Percentiles rank a stretch among this genome's conserved stretches.
Conservation (phyloP, 1,140 invertebrate genomes). For the Leptonema lineaticorne region DNA sequence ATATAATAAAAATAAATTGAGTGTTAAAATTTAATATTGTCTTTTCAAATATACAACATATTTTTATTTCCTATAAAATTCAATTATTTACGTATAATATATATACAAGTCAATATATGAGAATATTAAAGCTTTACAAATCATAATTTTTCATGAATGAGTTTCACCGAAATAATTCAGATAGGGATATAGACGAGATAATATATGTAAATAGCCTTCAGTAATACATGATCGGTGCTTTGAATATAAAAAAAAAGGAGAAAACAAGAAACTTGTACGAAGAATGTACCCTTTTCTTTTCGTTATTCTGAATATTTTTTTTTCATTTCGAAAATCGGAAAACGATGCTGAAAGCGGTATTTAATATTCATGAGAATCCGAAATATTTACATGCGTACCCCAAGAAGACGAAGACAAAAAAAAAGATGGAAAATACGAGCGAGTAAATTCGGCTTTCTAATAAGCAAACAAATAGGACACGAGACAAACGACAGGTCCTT, state of each 20-base stretch:
- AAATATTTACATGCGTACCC: constrained; percentile 18
- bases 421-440: background rate
- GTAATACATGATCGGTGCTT: background rate
- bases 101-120: no score
- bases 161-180: background rate
- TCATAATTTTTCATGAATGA: no score
- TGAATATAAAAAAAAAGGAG: background rate
- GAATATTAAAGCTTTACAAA: no score
- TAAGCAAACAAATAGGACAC: constrained; percentile 7
- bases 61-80: no score
- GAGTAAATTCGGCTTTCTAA: no score
- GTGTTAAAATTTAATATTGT: no score
- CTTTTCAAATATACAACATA: no score
- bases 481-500: background rate
- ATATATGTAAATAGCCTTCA: constrained; percentile 1
- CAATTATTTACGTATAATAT: no score
- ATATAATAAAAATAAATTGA: no score
- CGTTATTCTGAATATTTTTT: no score
- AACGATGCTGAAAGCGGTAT: constrained; percentile 20
- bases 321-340: background rate
- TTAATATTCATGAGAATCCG: constrained; percentile 27
- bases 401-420: background rate
- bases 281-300: background rate
- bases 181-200: background rate
- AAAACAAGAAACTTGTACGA: background rate